Conservation (phyloP, 2,113 vertebrate genomes). For the Rhinogobius similis region DNA sequence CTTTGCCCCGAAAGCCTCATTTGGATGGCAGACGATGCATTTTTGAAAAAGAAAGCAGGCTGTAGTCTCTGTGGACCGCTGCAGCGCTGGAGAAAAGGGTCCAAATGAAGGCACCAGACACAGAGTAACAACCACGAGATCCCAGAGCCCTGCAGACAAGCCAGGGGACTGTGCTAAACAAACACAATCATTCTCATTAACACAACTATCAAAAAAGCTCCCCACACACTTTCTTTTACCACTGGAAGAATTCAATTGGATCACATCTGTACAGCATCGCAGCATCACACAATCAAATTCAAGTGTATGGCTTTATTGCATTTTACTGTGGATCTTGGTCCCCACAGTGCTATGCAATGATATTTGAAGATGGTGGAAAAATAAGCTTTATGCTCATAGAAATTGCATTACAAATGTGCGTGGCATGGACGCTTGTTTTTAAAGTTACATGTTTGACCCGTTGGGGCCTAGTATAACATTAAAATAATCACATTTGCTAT, state of each 20-base stretch:
- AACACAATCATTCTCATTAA: slow-evolving; percentile 66
- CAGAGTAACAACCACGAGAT: slow-evolving; percentile 51
- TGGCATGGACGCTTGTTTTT: slow-evolving; percentile 39
- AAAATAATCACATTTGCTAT: slow-evolving; percentile 44
- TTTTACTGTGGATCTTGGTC: slow-evolving; percentile 43
- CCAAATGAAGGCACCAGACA: slow-evolving; percentile 69
- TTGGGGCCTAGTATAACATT: slow-evolving; percentile 42
- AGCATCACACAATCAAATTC: slow-evolving; percentile 57
- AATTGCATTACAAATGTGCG: slow-evolving; percentile 48
- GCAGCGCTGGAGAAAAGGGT: slow-evolving; percentile 53
- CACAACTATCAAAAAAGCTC: slow-evolving; percentile 30
- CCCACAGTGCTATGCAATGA: slow-evolving; percentile 59
- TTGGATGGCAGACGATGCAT: slow-evolving; percentile 69
- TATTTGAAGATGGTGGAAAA: slow-evolving; percentile 59
- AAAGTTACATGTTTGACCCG: slow-evolving; percentile 28
- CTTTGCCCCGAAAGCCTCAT: slow-evolving; percentile 68
- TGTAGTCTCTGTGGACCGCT: slow-evolving; percentile 61
- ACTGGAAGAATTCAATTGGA: slow-evolving; percentile 55
- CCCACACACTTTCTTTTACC: slow-evolving; percentile 18
- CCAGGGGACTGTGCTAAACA: slow-evolving; percentile 66
- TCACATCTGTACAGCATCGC: slow-evolving; percentile 47
- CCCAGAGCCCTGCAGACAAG: slow-evolving; percentile 53
- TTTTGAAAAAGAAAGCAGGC: slow-evolving; percentile 63
- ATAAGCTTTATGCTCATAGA: slow-evolving; percentile 45
- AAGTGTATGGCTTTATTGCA: slow-evolving; percentile 54